These are phyloP conservation scores for Pachyrhynchus sulphureomaculatus DNA, from an alignment of 1,140 invertebrate genomes.

Conservation along the genomic window DNA sequence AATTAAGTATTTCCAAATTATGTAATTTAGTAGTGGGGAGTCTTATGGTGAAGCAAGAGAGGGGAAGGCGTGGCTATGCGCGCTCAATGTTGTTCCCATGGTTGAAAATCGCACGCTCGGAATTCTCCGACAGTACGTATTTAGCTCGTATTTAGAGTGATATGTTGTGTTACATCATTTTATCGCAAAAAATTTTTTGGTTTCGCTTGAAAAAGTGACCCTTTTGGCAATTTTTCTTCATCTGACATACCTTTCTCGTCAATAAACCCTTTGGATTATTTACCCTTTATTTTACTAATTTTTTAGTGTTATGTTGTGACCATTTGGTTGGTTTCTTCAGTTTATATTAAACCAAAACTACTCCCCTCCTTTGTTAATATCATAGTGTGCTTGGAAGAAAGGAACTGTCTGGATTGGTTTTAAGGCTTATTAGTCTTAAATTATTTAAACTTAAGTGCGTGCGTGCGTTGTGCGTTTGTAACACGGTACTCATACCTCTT, in stretches of 20 bases:
- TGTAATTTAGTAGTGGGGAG: conserved; percentile 18
- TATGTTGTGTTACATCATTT: conserved; percentile 54
- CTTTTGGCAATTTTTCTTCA: conserved; percentile 41
- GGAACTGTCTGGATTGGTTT: neutral
- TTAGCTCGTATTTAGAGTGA: conserved; percentile 53
- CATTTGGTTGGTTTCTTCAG: conserved; percentile 17
- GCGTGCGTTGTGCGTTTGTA: conserved; percentile 22
- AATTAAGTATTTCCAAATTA: conserved; percentile 19
- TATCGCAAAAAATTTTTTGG: conserved; percentile 50
- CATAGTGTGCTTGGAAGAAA: neutral
- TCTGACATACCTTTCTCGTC: neutral
- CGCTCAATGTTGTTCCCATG: conserved; percentile 14
- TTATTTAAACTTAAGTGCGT: conserved; percentile 20
- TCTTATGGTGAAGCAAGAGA: conserved; percentile 8
- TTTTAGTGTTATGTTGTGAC: conserved; percentile 32
- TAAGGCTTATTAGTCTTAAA: conserved; percentile 44
- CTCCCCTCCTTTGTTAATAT: neutral
- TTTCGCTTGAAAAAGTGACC: conserved; percentile 51
- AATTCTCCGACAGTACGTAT: conserved; percentile 48
- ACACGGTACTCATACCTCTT: neutral
- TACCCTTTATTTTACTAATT: conserved; percentile 21
- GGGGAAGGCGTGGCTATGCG: conserved; percentile 36
- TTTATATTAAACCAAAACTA: neutral
- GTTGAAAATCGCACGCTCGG: conserved; percentile 26
- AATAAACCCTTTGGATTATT: conserved; percentile 17